These are phyloP conservation scores for Eilema caniola DNA, from an alignment of 2,888 invertebrate genomes.

Conservation along the genomic window DNA sequence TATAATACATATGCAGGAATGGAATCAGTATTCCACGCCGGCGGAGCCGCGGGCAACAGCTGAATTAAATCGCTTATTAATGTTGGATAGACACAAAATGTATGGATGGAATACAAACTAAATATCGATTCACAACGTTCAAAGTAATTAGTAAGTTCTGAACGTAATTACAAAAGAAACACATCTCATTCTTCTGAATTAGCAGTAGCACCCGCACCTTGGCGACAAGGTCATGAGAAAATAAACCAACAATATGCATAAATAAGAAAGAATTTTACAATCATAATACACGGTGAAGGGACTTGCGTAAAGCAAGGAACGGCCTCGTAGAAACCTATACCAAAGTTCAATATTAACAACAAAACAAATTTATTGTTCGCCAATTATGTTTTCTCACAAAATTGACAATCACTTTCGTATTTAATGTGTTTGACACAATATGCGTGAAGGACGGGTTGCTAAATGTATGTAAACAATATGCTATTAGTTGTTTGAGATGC, in stretches of 20 bases:
- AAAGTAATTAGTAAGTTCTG: no score
- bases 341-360: slow-evolving; percentile 37
- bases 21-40: no score
- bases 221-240: slow-evolving; percentile 11
- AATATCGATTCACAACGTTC: no score
- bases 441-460: slow-evolving; percentile 28
- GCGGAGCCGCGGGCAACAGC: no score
- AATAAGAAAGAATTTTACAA: slow-evolving; percentile 19
- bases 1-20: no score
- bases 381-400: slow-evolving; percentile 33
- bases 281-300: slow-evolving; percentile 21
- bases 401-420: slow-evolving; percentile 34
- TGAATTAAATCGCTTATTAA: no score
- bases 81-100: no score
- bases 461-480: slow-evolving; percentile 19
- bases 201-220: neutral
- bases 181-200: neutral
- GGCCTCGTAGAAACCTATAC: slow-evolving; percentile 9
- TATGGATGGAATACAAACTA: no score
- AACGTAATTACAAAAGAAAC: neutral
- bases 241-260: slow-evolving; percentile 8
- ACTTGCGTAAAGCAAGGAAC: slow-evolving; percentile 22
- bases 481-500: slow-evolving; percentile 2
- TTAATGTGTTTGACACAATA: slow-evolving; percentile 30
- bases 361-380: slow-evolving; percentile 16